Conservation (phyloP, 1,140 invertebrate genomes). For the Aphaenogaster floridana region DNA sequence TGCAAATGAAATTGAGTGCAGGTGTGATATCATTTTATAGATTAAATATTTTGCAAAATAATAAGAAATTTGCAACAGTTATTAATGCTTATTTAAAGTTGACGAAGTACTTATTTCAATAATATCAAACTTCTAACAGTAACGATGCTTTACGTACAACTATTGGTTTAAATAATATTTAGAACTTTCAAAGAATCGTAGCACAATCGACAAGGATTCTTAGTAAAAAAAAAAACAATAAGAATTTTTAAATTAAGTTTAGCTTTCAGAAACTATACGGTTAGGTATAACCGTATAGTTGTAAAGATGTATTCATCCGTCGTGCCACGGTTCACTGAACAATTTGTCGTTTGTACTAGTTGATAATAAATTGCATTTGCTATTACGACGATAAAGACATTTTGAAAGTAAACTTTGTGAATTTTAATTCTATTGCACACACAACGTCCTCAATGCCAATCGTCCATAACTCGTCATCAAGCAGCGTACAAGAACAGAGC, state of each 20-base stretch:
- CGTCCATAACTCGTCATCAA: not conserved
- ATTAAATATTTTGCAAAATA: constrained; percentile 30
- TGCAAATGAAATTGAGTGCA: constrained; percentile 68
- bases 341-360: not conserved
- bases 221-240: not conserved
- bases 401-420: not conserved
- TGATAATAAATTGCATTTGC: constrained; percentile 7
- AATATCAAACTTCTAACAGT: not conserved
- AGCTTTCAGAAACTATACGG: not conserved
- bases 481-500: not conserved
- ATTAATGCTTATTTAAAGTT: not conserved
- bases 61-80: constrained; percentile 1
- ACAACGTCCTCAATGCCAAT: not conserved
- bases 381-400: not conserved
- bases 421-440: not conserved
- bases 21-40: constrained; percentile 63
- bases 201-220: not conserved
- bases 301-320: not conserved
- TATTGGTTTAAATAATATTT: not conserved
- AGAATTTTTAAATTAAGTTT: not conserved
- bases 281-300: not conserved
- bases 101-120: not conserved
- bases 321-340: not conserved
- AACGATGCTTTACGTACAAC: not conserved
- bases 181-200: not conserved